Evolutionary conservation across 2,797 vertebrate species (phyloP), one percentile per base, ranked within the genome.

Genomic region (Remorina albescens): DNA sequence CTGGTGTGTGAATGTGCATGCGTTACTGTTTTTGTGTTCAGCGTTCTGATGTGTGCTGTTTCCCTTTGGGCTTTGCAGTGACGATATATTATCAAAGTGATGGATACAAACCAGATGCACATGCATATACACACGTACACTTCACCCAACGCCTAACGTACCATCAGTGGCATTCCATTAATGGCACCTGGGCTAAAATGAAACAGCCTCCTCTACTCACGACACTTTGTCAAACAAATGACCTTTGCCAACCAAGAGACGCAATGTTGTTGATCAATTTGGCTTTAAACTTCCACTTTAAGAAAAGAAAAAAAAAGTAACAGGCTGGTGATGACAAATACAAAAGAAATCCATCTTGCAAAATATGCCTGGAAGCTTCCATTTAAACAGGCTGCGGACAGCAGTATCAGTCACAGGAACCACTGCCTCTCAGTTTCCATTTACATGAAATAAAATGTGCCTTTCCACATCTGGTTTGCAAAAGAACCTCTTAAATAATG

Each of bases 181-280:
- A 86, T 25, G 44, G 63, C 71, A 67, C 69, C 81, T 71, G 84
- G 67, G 62, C 74, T 66, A 73, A 81, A 91, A 89, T 84, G 74
- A 89, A 88, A 92, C 67, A 79, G 90, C 80, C 88, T 82, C 80
- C 79, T 93, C 91, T 82, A 76, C 71, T 89, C 86, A 82, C 88
- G 73, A 91, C 89, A 89, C 74, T 90, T 71, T 79, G 84, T 92
- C 86, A 93, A 92, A 92, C 87, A 93, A 92, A 94, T 86, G 85
- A 88, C 88, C 87, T 86, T 86, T 84, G 79, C 86, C 86, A 87
- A 57, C 65, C 84, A 65, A 89, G 28, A 55, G 46, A 85, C 49
- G 59, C 78, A 76, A 77, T 57, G 46, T 56, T 85, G 86, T 92
- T 92, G 88, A 93, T 93, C 84, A 83, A 88, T 90, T 90, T 89